Evolutionary conservation across 1,140 invertebrate genomes (phyloP).

Genomic region (Lethrus apterus): DNA sequence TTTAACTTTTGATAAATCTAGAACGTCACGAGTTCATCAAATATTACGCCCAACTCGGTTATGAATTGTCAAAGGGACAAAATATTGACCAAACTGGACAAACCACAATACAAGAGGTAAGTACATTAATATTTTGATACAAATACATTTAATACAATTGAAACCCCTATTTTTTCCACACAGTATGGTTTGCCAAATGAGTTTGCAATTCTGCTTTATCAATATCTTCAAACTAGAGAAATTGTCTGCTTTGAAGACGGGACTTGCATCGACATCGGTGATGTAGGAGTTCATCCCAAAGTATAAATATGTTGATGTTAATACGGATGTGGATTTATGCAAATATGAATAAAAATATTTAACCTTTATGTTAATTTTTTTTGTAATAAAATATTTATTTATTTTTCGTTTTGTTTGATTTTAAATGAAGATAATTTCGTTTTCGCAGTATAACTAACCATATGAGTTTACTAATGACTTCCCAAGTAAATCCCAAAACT

Average conservation of each 20-base stretch:
- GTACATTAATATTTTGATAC: background rate
- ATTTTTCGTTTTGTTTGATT: too few species aligned
- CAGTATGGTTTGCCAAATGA: background rate
- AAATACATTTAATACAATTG: background rate
- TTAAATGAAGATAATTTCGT: too few species aligned
- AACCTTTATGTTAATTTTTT: too few species aligned
- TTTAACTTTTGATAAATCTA: background rate
- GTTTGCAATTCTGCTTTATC: background rate
- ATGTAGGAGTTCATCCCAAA: slow-evolving; percentile 17
- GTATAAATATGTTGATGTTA: too few species aligned
- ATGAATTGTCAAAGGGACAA: background rate
- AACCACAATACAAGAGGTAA: background rate
- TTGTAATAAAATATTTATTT: too few species aligned
- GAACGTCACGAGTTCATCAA: background rate
- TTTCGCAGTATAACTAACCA: too few species aligned
- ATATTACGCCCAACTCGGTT: background rate
- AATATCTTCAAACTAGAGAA: background rate
- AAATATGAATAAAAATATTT: too few species aligned
- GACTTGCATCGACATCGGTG: slow-evolving; percentile 16
- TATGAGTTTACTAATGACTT: too few species aligned
- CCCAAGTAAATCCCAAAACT: too few species aligned
- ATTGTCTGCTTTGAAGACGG: slow-evolving; percentile 18
- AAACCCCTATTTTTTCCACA: background rate
- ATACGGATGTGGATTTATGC: too few species aligned
- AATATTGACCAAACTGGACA: background rate